Percentiles rank a stretch among this genome's conserved stretches.
phyloP scores from a whole-genome alignment of 2,888 invertebrate species.

The Mongoloraphidia duomilia region DNA sequence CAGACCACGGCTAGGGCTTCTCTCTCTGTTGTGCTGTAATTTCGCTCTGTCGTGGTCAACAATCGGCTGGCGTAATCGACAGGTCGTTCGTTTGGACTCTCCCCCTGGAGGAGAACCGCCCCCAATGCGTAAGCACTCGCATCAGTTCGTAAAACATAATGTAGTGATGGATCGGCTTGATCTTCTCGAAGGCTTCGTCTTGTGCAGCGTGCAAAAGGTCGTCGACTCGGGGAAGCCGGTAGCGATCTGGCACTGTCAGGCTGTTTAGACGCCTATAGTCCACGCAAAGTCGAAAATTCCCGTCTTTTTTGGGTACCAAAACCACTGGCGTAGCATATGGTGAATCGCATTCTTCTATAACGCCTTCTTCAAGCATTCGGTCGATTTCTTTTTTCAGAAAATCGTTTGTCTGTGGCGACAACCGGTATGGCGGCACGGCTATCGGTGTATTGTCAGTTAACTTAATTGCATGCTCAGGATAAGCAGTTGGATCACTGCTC shows the following conservation, averaged over 20 bases:
- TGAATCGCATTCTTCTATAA: conserved; percentile 22
- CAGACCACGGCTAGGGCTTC: not conserved
- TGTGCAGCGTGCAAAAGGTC: not conserved
- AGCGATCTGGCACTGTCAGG: too few relatives aligned
- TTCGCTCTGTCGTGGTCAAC: too few relatives aligned
- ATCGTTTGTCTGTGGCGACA: conserved; percentile 14
- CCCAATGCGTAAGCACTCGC: conserved; percentile 4
- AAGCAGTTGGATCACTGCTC: too few relatives aligned
- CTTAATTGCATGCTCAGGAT: not conserved
- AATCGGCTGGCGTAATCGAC: too few relatives aligned
- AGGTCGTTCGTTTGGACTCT: not conserved
- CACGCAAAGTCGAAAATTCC: too few relatives aligned
- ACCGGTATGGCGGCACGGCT: conserved; percentile 17
- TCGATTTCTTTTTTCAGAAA: conserved; percentile 14
- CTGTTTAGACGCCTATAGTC: too few relatives aligned
- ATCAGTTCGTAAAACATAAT: conserved; percentile 2
- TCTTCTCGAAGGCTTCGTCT: not conserved
- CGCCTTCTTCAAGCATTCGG: conserved; percentile 17
- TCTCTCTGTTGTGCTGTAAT: not conserved
- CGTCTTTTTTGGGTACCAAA: too few relatives aligned
- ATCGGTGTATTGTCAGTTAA: conserved; percentile 13
- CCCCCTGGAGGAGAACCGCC: conserved; percentile 3
- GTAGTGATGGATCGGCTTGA: not conserved
- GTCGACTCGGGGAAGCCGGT: not conserved
- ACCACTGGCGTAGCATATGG: conserved; percentile 22